Evolutionary conservation across 2,797 vertebrate genomes (phyloP), one percentile per base, ranked within the genome.

Genomic region (Trachops cirrhosus): DNA sequence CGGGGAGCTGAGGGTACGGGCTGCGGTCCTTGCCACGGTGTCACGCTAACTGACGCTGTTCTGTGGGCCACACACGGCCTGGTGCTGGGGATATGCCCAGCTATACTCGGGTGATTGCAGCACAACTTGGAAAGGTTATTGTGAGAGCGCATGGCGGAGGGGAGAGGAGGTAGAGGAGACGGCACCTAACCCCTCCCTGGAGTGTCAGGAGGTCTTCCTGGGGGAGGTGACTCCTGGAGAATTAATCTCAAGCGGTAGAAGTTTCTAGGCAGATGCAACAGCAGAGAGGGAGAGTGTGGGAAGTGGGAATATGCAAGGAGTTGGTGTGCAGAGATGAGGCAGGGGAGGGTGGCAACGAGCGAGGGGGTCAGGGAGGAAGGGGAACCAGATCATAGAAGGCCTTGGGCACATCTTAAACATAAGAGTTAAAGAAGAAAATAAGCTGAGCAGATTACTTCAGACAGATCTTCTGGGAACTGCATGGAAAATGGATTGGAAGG

Each of bases 351-450:
- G 6, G 62, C 3, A 39, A 11, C 4, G 0, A 44, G 21, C 32
- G 9, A 0, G 1, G 12, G 29, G 68, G 21, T 29, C n/a, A 54
- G 67, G 32, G 22, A 12, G 24, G 11, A 19, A 50, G 52, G 9
- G 16, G 22, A 10, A 9, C 6, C 0, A 1, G n/a, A 59, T 54
- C 8, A 4, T 1, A 46, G 52, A 75, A n/a, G 22, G 34, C 34
- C 2, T 7, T 67, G 82, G 59, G 37, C 9, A 48, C 9, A 22
- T 22, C 52, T n/a, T 15, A 52, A 16, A 32, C n/a, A 12, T 57
- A 41, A 88, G 41, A 6, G 4, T 46, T 89, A 70, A 90, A 90
- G 64, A 86, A 77, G 41, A 41, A 75, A 74, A 62, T 83, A 54
- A 37, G 12, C 22, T 4, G 12, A 74, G 24, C 21, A 44, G 71